Percentiles rank a stretch among this genome's conserved stretches.
Conservation (phyloP, 2,888 invertebrate genomes). For the Lydus trimaculatus region DNA sequence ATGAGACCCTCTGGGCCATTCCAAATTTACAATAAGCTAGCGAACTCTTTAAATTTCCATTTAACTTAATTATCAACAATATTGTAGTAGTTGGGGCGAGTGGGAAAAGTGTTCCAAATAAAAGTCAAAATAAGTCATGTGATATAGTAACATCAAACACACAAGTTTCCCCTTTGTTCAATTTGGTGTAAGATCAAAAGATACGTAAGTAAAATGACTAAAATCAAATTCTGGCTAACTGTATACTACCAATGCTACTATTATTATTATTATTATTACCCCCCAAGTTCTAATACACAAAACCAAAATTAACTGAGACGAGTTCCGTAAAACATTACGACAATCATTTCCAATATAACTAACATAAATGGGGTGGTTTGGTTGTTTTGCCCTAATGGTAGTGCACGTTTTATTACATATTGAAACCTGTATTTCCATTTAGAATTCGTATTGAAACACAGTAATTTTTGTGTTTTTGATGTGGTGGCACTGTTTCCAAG, state of each 20-base stretch:
- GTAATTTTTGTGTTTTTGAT: no score
- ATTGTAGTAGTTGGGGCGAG: background rate
- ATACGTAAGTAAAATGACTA: background rate
- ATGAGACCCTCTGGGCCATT: conserved; percentile 31
- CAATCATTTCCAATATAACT: conserved; percentile 8
- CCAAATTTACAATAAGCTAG: background rate
- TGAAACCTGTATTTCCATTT: background rate
- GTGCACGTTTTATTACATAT: background rate
- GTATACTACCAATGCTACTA: background rate
- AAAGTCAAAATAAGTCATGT: conserved; percentile 2
- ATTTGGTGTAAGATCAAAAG: conserved; percentile 11
- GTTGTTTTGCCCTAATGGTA: background rate
- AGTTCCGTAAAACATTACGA: background rate
- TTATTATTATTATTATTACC: background rate
- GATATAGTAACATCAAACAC: background rate
- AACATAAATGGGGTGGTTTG: background rate
- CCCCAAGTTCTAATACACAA: conserved; percentile 2
- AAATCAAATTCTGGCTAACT: conserved; percentile 6
- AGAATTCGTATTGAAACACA: no score
- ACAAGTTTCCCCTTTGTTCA: conserved; percentile 4
- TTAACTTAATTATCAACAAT: background rate
- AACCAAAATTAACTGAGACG: conserved; percentile 2
- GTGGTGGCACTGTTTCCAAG: no score
- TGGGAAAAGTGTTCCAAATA: background rate
- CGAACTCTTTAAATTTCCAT: background rate